Conservation (phyloP, 2,797 vertebrate genomes). For the Bradypodion ventrale region DNA sequence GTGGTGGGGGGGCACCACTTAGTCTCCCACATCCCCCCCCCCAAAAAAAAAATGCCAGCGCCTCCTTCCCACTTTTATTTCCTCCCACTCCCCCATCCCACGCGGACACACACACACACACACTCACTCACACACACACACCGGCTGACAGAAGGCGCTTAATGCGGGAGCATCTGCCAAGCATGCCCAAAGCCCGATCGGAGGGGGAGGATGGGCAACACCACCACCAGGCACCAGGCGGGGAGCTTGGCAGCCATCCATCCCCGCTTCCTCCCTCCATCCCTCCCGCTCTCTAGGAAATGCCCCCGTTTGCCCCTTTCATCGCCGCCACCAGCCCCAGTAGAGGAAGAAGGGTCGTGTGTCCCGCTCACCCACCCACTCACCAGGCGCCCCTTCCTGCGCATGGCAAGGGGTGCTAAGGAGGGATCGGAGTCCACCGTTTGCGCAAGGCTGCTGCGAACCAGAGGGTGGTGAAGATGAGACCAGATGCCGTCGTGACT, state of each 20-base stretch:
- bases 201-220: too few species aligned
- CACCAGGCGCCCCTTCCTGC: not conserved
- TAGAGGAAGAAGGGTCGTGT: too few species aligned
- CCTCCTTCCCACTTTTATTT: not conserved
- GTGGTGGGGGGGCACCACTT: too few species aligned
- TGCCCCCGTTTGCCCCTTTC: not conserved
- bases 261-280: not conserved
- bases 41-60: not conserved
- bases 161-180: conserved; percentile 24
- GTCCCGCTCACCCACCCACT: too few species aligned
- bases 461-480: not conserved
- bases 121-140: not conserved
- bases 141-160: conserved; percentile 19
- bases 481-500: not conserved
- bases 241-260: not conserved
- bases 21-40: not conserved
- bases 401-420: not conserved
- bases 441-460: not conserved
- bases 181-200: not conserved
- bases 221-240: not conserved
- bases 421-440: too few species aligned
- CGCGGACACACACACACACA: too few species aligned
- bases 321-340: too few species aligned
- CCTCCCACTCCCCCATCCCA: not conserved
- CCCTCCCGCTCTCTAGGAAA: conserved; percentile 4